Base-by-base conservation (phyloP, 1,140 invertebrate genomes). In the Bombus superbus region DNA sequence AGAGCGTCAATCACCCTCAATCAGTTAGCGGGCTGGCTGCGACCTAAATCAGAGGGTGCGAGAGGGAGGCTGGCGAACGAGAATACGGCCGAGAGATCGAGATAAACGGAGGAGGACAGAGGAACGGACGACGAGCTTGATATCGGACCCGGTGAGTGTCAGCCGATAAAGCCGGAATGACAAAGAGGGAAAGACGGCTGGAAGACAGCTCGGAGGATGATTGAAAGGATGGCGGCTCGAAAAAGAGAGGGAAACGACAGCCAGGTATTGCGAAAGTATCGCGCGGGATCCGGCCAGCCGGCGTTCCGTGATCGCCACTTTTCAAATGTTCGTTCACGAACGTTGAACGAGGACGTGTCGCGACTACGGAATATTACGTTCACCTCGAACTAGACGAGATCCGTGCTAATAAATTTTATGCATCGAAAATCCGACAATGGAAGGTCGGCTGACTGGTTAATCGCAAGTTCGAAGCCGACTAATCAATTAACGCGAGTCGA, bases 1-100 rank as follows among this genome's bases (percentile, higher is more conserved):
- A 91, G 92, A 94, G 92, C 93, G 93, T 94, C 94, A 94, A 94
- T 95, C 94, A 95, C 92, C 92, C 91, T 94, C 93, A 93, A 95
- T 95, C 94, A 94, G 93, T 94, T 94, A 94, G 91, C 92, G 88
- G 88, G 81, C 87, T 88, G 81, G 89, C 90, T 93, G 92, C 89
- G 92, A 92, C 89, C 92, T 93, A 93, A 94, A 94, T 94, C 93
- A 93, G 92, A 92, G 92, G 89, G 91, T 91, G 91, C 80, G 83
- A 83, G 89, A 88, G 90, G 88, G 84, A 78, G 82, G 86, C 86
- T 86, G 80, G 89, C 73, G 87, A 81, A 75, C 82, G 83, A 88
- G 83, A 78, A 76, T 75, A 87, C 42, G 85, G 57, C 53, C 74
- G 83, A 66, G 81, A 83, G 74, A 81, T 85, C 77, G 81, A 86